Evolutionary conservation across 23 tunicate species (phyloP), one percentile per base, ranked within the genome.

Genomic region (Clavelina lepadiformis): DNA sequence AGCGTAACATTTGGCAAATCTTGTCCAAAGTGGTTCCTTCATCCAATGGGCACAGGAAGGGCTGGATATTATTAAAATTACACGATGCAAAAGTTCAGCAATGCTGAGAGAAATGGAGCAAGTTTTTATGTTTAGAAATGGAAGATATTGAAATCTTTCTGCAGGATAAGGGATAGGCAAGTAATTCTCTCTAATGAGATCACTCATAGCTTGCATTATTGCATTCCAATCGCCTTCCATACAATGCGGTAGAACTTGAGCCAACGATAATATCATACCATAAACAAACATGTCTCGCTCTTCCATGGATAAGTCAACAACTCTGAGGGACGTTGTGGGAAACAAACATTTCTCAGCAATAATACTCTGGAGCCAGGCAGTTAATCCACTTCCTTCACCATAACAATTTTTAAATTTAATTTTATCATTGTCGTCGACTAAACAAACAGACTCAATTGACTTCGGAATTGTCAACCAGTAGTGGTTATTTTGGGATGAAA

Each of bases 361-460:
- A 23, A 67, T 5, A 35, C 83, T 67, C 37, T 77, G 74, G 7
- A 77, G 32, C 83, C 83, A 77, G 19, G 34, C 69, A 11, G 67
- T 67, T 25, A 77, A 30, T 11, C 73, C 83, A 2, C 74, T 77
- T 6, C 83, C 83, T 67, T 77, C 74, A 31, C 67, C 67, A 66
- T 38, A 66, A 67, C 58, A 23, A n/a, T 38, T 46, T 5, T 44
- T 38, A 38, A 77, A 65, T 6, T 27, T 58, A 37, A 66, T 24
- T 22, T 19, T 3, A 3, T 66, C 72, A 24, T 19, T 28, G 3
- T 66, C 72, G 5, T 56, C 56, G 3, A 46, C 4, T 26, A 38
- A 3, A 46, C 72, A 66, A 24, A 66, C 35, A 21, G 33, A 25
- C 22, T 66, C 29, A 3, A 66, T 45, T 3, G 72, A 66, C 8